These are phyloP conservation scores for Montipora capitata DNA, from an alignment of 92 coral and sea anemone species.

Conservation along the genomic window DNA sequence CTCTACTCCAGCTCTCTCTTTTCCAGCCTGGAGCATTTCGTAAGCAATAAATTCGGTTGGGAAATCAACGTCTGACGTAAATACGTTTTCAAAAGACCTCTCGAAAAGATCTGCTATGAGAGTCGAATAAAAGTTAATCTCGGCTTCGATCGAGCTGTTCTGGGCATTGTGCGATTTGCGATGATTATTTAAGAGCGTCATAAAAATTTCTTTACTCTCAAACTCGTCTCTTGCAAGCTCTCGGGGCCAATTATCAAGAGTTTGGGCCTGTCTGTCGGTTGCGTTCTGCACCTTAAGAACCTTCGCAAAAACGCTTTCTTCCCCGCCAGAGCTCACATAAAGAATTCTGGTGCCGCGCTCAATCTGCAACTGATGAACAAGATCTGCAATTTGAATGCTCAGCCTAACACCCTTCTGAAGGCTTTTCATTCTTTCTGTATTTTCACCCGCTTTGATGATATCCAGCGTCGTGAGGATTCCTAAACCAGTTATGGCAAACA, in stretches of 20 bases:
- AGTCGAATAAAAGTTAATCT: constrained; percentile 63
- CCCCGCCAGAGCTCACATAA: constrained; percentile 67
- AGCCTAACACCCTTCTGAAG: constrained; percentile 49
- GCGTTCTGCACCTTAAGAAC: constrained; percentile 27
- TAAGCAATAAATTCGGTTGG: constrained; percentile 66
- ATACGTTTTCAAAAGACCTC: constrained; percentile 56
- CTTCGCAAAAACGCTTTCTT: neutral
- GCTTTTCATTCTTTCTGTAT: neutral
- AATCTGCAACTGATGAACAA: constrained; percentile 82
- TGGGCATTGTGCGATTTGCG: neutral
- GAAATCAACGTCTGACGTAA: constrained; percentile 7
- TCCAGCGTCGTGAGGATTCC: constrained; percentile 16
- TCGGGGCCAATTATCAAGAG: constrained; percentile 56
- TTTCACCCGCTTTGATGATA: constrained; percentile 4
- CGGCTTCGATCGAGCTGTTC: constrained; percentile 36
- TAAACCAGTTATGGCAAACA: constrained; percentile 30
- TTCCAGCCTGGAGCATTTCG: constrained; percentile 71
- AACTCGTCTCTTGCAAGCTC: neutral
- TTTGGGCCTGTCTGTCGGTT: constrained; percentile 25
- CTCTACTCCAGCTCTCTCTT: constrained; percentile 80
- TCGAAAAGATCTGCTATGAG: constrained; percentile 64
- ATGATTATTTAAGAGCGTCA: constrained; percentile 18
- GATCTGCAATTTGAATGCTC: constrained; percentile 67
- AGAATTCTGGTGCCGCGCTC: constrained; percentile 82
- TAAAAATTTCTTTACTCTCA: constrained; percentile 34